phyloP scores from a whole-genome alignment of 2,113 vertebrate species.

The Muntiacus reevesi region DNA sequence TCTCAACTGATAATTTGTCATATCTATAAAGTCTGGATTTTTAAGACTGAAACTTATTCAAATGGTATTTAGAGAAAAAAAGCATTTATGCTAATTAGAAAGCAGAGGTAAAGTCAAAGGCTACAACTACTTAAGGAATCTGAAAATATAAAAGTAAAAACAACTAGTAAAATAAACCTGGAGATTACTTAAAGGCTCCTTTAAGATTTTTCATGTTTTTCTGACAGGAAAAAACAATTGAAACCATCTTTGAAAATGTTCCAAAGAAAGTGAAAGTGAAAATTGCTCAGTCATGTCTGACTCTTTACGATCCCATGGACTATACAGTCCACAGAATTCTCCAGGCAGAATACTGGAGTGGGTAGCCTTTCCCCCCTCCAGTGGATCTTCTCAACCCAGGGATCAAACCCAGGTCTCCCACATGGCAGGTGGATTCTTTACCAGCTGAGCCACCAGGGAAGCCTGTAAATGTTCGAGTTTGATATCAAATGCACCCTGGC shows the following conservation, averaged over 20 bases:
- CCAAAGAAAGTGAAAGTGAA: neutral
- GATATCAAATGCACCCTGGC: conserved; percentile 9
- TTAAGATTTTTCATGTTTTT: conserved; percentile 36
- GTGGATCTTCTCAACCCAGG: neutral
- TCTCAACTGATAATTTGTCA: conserved; percentile 20
- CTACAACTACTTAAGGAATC: conserved; percentile 33
- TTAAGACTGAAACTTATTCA: conserved; percentile 38
- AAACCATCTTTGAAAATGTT: conserved; percentile 33
- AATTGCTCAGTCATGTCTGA: neutral
- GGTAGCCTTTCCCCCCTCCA: neutral
- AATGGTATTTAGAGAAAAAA: conserved; percentile 13
- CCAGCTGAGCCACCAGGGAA: neutral
- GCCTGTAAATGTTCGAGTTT: neutral
- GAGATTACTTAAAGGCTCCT: conserved; percentile 41
- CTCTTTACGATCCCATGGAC: neutral
- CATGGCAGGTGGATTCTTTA: neutral
- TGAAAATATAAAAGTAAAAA: conserved; percentile 27
- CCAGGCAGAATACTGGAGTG: neutral
- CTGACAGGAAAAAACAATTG: neutral
- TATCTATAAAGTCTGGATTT: neutral
- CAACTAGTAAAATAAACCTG: neutral
- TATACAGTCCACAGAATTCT: neutral
- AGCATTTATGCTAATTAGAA: conserved; percentile 29
- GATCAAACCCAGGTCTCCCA: neutral
- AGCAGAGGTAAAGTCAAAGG: conserved; percentile 25